Percentiles rank a stretch among this genome's conserved stretches.
Conservation (phyloP, 2,888 invertebrate species). For the Acrobasis repandana region DNA sequence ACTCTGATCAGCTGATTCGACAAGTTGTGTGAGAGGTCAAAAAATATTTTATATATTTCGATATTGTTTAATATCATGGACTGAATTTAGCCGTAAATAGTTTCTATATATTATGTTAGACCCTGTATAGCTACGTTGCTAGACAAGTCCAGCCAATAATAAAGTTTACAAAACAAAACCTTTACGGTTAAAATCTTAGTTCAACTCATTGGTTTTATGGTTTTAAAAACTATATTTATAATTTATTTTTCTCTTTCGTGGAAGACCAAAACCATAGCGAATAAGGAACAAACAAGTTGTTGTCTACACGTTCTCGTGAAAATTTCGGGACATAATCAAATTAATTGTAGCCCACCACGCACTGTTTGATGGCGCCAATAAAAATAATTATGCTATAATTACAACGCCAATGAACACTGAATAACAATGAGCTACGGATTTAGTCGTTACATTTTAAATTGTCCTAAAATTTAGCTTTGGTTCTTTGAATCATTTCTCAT, state of each 20-base stretch:
- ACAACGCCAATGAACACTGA: conserved; percentile 51
- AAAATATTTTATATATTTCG: too few relatives aligned
- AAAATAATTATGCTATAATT: conserved; percentile 51
- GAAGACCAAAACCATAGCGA: not conserved
- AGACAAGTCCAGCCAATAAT: too few relatives aligned
- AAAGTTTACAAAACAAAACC: too few relatives aligned
- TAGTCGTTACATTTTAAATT: conserved; percentile 7
- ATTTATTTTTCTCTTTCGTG: not conserved
- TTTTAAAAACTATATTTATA: too few relatives aligned
- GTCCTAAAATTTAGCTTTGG: conserved; percentile 6
- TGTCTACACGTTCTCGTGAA: conserved; percentile 52
- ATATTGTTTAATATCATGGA: too few relatives aligned
- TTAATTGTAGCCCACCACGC: conserved; percentile 59
- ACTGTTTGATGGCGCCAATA: conserved; percentile 50
- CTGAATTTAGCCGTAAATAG: too few relatives aligned
- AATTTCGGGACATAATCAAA: conserved; percentile 61
- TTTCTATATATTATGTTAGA: too few relatives aligned
- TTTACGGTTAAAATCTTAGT: too few relatives aligned
- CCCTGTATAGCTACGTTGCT: too few relatives aligned
- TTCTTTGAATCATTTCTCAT: not conserved
- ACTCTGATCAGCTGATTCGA: too few relatives aligned
- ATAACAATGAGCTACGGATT: conserved; percentile 33
- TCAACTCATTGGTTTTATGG: too few relatives aligned
- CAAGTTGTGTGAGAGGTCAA: too few relatives aligned
- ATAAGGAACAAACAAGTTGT: not conserved